Evolutionary conservation across 2,888 invertebrate species (phyloP), one percentile per base, ranked within the genome.

Genomic region (Sinelater perroti): DNA sequence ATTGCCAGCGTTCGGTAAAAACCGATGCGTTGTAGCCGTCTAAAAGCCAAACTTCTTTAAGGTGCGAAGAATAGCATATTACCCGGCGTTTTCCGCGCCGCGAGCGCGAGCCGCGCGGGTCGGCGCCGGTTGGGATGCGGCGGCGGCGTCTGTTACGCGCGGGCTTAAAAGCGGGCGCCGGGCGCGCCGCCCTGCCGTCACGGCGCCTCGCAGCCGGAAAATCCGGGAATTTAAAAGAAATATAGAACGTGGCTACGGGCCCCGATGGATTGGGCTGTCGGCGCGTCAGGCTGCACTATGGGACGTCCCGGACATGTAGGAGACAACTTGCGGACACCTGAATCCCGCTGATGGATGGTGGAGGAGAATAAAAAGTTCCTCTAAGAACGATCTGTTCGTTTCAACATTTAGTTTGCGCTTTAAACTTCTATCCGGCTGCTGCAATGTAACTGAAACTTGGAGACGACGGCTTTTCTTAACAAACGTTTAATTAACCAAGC

Each of bases 331-430:
- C 46, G 36, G 54, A 54, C 54, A 54, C 38, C 36, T 54, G 54
- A 54, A 54, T 54, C 54, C 53, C 54, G 28, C 54, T 54, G 54
- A 54, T 54, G 36, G 54, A 54, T 54, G 45, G 54, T 45, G 35
- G 21, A 54, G 26, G 17, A 45, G 38, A 45, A 38, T 54, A 54
- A 54, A 54, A 54, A 51, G 42, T 42, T 51, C 30, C 31, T 21
- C 51, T 31, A 31, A 31, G 40, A 42, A 42, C 33, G 47, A 47
- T 47, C 47, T 47, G 35, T 47, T 26, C 47, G 24, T 26, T 35
- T 35, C 30, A 30, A 47, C 47, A 31, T 46, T 46, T 40, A 40
- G 40, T 40, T 40, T 40, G 40, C 24, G n/a, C 24, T 24, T 40
- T 40, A 40, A 40, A 40, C 24, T 40, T 40, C 40, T 14, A n/a